Evolutionary conservation across 1,140 invertebrate genomes (phyloP), one percentile per base, ranked within the genome.

Genomic region (Mactra quadrangularis): DNA sequence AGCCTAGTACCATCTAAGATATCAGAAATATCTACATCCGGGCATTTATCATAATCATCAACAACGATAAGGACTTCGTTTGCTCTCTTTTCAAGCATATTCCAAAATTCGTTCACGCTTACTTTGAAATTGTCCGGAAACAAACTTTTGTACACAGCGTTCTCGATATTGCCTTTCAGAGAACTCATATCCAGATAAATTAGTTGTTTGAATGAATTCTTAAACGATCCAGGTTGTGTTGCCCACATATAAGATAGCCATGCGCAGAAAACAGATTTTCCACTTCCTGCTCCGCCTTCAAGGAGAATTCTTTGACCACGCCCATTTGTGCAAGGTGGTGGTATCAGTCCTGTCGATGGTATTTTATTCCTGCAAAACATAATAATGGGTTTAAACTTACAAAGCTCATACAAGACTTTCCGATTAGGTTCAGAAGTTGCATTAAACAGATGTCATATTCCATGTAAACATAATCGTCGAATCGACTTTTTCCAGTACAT

Each of bases 181-280:
- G 25, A 55, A 22, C 84, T n/a, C 13, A 86, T 62, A 45, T 91
- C 85, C 0, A 90, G 59, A 47, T 85, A 76, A 33, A 91, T 33
- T 0, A 91, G 66, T 33, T 89, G 85, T 0, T 66, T 59, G 64
- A 86, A 91, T 7, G 75, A 66, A 22, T 86, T 60, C 33, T 77
- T 85, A 53, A 91, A 90, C 64, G 70, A 90, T 15, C 57, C 70
- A 4, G 71, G 68, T 19, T 87, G 78, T 9, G 76, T 86, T 7
- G 86, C 88, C 90, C 90, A 91, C 29, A 85, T 59, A 62, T 87
- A 88, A 0, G 89, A 52, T 55, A 91, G 31, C 68, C 85, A 87
- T 84, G 55, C 85, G 45, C 83, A 84, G 25, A 90, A 68, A 29
- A 83, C 86, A 4, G 89, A 85, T 68, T 91, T 90, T 52, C 90